Percentiles rank a stretch among this genome's conserved stretches.
phyloP scores from a whole-genome alignment of 2,888 invertebrate genomes.

The Lathronympha strigana region DNA sequence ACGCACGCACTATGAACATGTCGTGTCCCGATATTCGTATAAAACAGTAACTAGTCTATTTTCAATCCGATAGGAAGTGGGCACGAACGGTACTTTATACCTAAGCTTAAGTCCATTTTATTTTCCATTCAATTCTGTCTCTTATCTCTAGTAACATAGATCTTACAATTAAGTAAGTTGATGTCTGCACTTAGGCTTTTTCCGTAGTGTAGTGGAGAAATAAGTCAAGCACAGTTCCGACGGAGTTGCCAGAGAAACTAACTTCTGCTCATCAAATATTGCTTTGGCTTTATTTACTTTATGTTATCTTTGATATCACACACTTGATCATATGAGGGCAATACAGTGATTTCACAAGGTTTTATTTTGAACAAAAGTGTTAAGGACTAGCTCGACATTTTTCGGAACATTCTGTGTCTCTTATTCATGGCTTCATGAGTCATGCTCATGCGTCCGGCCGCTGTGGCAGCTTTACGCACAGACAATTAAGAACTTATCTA shows the following conservation, averaged over 20 bases:
- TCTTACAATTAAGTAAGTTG: neutral
- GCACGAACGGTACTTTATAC: neutral
- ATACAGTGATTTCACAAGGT: neutral
- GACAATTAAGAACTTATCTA: no score
- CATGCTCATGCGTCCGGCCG: no score
- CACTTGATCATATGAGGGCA: neutral
- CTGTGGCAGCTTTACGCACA: no score
- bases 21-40: neutral
- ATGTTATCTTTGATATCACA: neutral
- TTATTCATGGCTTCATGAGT: no score
- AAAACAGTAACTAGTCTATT: constrained; percentile 3
- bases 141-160: neutral
- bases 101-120: neutral
- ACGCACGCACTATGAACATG: neutral
- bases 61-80: neutral
- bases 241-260: neutral
- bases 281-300: neutral
- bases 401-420: no score
- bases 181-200: neutral
- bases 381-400: no score
- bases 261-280: constrained; percentile 1
- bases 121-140: neutral
- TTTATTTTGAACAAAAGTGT: no score
- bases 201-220: neutral
- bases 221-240: neutral